Percentiles rank a stretch among this genome's conserved stretches.
These are phyloP conservation scores for Cephus spinipes DNA, from an alignment of 2,888 invertebrate species.

Conservation along the genomic window DNA sequence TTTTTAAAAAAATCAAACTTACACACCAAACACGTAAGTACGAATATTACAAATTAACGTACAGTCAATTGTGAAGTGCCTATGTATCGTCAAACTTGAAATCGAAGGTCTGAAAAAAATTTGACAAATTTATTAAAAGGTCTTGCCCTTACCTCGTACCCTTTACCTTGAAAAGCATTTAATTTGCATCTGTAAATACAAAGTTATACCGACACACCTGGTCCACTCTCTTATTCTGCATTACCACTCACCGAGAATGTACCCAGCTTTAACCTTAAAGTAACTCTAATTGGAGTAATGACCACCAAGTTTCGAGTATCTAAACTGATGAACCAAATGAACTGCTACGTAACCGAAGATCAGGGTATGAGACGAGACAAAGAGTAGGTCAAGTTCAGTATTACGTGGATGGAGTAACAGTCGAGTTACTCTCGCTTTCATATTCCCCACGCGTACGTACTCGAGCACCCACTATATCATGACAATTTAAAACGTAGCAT, in stretches of 20 bases:
- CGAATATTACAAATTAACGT: too few species aligned
- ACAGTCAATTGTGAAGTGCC: too few species aligned
- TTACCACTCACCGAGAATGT: neutral
- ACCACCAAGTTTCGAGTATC: neutral
- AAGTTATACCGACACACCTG: too few species aligned
- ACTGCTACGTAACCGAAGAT: neutral
- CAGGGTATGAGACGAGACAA: slow-evolving; percentile 30
- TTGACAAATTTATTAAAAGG: too few species aligned
- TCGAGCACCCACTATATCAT: neutral
- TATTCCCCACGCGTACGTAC: slow-evolving; percentile 28
- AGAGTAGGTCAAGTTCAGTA: slow-evolving; percentile 55
- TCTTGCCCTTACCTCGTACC: too few species aligned
- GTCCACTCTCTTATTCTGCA: neutral
- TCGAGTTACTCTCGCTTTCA: slow-evolving; percentile 45
- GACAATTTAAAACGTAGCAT: neutral
- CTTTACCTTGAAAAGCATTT: too few species aligned
- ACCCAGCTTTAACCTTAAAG: neutral
- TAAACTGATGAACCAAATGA: neutral
- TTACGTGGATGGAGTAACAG: slow-evolving; percentile 43
- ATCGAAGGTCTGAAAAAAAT: too few species aligned
- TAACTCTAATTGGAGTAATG: neutral
- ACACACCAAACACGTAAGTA: too few species aligned
- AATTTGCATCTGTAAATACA: too few species aligned
- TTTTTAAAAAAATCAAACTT: too few species aligned
- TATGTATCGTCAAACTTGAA: too few species aligned